phyloP scores from a whole-genome alignment of 2,888 invertebrate genomes.

The Agonopterix alstromeriana region DNA sequence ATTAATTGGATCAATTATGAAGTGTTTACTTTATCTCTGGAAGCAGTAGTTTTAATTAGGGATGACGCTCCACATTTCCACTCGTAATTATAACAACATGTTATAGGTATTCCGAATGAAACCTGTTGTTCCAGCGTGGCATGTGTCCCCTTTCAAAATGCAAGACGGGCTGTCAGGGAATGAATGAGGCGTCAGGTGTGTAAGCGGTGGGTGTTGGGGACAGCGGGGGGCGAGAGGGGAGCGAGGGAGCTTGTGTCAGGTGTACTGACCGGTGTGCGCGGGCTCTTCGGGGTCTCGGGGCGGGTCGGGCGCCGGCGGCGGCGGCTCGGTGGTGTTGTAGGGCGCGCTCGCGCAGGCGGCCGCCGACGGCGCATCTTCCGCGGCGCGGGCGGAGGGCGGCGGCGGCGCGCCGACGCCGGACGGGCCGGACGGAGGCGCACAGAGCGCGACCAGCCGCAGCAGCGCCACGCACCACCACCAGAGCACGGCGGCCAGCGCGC shows the following conservation, averaged over 20 bases:
- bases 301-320: constrained; percentile 24
- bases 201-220: constrained; percentile 4
- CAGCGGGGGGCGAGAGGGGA: constrained; percentile 11
- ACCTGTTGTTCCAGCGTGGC: not conserved
- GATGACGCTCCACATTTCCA: no score
- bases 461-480: constrained; percentile 75
- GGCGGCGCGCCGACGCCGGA: constrained; percentile 49
- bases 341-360: constrained; percentile 64
- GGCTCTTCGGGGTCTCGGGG: constrained; percentile 32
- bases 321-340: constrained; percentile 53
- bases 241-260: constrained; percentile 2
- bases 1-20: no score
- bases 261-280: constrained; percentile 58
- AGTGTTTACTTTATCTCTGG: no score
- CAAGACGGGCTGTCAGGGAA: constrained; percentile 6
- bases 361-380: constrained; percentile 63
- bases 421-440: constrained; percentile 69
- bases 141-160: constrained; percentile 12
- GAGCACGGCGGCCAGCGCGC: constrained; percentile 75
- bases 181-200: constrained; percentile 15
- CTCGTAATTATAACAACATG: no score
- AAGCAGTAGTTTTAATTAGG: no score
- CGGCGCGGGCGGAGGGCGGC: constrained; percentile 62
- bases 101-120: no score
- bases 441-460: constrained; percentile 72